Evolutionary conservation across 2,888 invertebrate species (phyloP), one percentile per base, ranked within the genome.

Genomic region (Nineta flava): DNA sequence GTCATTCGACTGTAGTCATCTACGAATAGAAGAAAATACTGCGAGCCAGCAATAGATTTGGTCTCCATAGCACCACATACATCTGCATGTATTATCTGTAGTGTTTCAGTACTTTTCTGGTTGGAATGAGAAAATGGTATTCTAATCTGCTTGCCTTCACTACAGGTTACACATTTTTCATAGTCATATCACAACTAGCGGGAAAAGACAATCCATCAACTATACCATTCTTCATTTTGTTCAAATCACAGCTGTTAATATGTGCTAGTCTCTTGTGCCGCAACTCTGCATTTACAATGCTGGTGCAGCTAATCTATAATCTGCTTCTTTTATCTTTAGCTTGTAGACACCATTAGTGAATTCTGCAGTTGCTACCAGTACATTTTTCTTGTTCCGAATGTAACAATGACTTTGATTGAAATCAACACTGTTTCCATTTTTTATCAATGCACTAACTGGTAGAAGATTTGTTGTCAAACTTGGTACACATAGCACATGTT

Each of bases 31-130:
- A n/a, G n/a, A n/a, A n/a, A n/a, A n/a, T n/a, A n/a, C n/a, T n/a
- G n/a, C n/a, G n/a, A n/a, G n/a, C n/a, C n/a, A 19, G 53, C 56
- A 32, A 53, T n/a, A 21, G 55, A 57, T 6, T 38, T 43, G 26
- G 51, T 51, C 38, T 56, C 55, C 52, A 56, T 56, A 9, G 54
- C 52, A 2, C 56, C 57, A 43, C n/a, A n/a, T n/a, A n/a, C n/a
- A n/a, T n/a, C n/a, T n/a, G n/a, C n/a, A n/a, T n/a, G n/a, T n/a
- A n/a, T n/a, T n/a, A n/a, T n/a, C n/a, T n/a, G n/a, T n/a, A n/a
- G n/a, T n/a, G n/a, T n/a, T n/a, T n/a, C n/a, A n/a, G n/a, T n/a
- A n/a, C n/a, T n/a, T n/a, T n/a, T n/a, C n/a, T n/a, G n/a, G n/a
- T n/a, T n/a, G n/a, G 7, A 7, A 12, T 13, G 9, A 13, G 41